These are phyloP conservation scores for Myiotriccus ornatus DNA, from an alignment of 2,797 vertebrate genomes.

Conservation along the genomic window DNA sequence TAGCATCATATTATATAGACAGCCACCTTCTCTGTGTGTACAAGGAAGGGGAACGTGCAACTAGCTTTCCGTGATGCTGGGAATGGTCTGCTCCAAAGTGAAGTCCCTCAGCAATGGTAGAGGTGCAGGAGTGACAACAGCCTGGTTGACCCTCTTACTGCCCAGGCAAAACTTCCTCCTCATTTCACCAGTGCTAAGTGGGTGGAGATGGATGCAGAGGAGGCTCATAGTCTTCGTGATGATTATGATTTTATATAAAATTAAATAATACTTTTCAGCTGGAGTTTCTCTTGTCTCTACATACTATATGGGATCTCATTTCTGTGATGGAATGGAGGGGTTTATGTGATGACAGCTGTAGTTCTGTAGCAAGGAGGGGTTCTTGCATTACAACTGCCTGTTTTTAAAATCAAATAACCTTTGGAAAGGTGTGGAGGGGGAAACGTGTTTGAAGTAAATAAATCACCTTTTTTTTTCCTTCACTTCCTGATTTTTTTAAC, in stretches of 20 bases:
- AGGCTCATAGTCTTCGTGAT: background rate
- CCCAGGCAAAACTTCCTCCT: background rate
- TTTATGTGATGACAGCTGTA: background rate
- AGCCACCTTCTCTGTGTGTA: background rate
- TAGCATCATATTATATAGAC: background rate
- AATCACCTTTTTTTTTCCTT: background rate
- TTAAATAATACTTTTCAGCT: background rate
- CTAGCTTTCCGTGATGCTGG: background rate
- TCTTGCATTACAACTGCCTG: background rate
- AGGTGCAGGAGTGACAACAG: background rate
- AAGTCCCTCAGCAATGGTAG: background rate
- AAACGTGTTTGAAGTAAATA: background rate
- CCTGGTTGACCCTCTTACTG: background rate
- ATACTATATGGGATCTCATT: background rate
- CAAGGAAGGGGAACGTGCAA: background rate
- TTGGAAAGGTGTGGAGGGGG: background rate
- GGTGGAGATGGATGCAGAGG: background rate
- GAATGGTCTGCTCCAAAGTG: background rate
- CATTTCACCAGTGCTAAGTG: background rate
- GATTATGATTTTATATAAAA: background rate
- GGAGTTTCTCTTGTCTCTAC: background rate
- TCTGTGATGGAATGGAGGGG: background rate
- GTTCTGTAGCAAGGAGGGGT: background rate
- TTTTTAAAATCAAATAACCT: background rate
- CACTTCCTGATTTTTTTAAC: background rate